Base-by-base conservation (phyloP, 2,113 vertebrate genomes). In the Artemisiospiza belli region DNA sequence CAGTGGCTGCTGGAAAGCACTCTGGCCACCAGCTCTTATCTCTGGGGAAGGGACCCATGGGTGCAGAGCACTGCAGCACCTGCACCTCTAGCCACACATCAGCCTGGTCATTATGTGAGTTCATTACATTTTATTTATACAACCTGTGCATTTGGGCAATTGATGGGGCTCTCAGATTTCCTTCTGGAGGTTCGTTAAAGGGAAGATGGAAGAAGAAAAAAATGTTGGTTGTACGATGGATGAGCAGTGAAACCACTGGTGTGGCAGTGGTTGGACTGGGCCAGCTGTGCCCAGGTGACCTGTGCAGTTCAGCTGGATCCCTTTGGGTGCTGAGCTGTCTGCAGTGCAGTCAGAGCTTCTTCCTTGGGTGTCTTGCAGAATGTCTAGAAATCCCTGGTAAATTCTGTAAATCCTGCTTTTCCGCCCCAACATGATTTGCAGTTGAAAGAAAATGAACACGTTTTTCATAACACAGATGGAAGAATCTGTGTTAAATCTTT, bases 351-450 rank as follows among this genome's bases (percentile, higher is more conserved):
- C 62, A 66, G 51, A 90, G 25, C 67, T 70, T 0, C 51, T 83
- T 88, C 69, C 46, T 66, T 77, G 59, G 8, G 10, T 59, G 51
- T 33, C 43, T 62, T 70, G 63, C 59, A 86, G 79, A 54, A 74
- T 58, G 28, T 69, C 79, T 92, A 27, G 55, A 92, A 94, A 90
- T 70, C 67, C n/a, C 30, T 37, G 11, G 10, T 62, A 70, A 87
- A 28, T 66, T 92, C 74, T 80, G 43, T 66, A 83, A 88, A 63
- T 88, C 83, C 55, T 83, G 68, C 86, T 78, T 90, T 90, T 86
- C 76, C 9, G 3, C 68, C 58, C 31, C 79, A 67, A 4, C 46
- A 23, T 37, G 68, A 80, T 67, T 70, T 86, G 25, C 51, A 69
- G 16, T 83, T 86, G 72, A 57, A 90, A 86, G 82, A 67, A 80